Evolutionary conservation across 2,888 invertebrate genomes (phyloP).

Genomic region (Phengaris alcon): DNA sequence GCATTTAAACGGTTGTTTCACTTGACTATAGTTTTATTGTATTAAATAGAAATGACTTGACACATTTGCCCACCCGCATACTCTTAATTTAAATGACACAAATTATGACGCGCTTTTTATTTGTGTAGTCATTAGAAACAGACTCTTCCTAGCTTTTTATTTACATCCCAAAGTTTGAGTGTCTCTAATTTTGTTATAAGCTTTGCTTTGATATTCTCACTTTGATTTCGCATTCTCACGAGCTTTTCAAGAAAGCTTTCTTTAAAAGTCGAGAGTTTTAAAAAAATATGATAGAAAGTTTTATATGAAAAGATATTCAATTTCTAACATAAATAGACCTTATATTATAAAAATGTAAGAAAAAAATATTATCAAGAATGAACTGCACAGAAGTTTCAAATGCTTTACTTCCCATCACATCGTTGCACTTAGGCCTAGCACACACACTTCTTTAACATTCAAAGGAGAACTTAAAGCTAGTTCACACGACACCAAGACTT

Average conservation of each 20-base stretch:
- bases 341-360: too few relatives aligned
- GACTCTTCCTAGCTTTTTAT: background rate
- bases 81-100: conserved; percentile 1
- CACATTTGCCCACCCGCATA: background rate
- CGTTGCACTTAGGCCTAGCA: background rate
- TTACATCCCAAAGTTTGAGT: background rate
- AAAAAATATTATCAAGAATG: too few relatives aligned
- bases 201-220: background rate
- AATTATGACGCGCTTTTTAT: conserved; percentile 5
- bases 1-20: too few relatives aligned
- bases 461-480: background rate
- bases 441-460: background rate
- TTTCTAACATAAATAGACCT: too few relatives aligned
- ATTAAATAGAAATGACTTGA: too few relatives aligned
- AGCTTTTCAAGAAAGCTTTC: too few relatives aligned
- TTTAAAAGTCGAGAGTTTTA: too few relatives aligned
- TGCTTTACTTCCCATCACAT: background rate
- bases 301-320: too few relatives aligned
- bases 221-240: background rate
- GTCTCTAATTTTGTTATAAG: background rate
- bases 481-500: conserved; percentile 45
- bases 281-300: too few relatives aligned
- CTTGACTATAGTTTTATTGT: too few relatives aligned
- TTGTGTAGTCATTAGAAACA: background rate
- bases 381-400: background rate